A percentile compares a stretch with the other conserved stretches of the same genome.
Evolutionary conservation across 2,888 invertebrate genomes (phyloP).

Genomic region (Caenorhabditis afra): DNA sequence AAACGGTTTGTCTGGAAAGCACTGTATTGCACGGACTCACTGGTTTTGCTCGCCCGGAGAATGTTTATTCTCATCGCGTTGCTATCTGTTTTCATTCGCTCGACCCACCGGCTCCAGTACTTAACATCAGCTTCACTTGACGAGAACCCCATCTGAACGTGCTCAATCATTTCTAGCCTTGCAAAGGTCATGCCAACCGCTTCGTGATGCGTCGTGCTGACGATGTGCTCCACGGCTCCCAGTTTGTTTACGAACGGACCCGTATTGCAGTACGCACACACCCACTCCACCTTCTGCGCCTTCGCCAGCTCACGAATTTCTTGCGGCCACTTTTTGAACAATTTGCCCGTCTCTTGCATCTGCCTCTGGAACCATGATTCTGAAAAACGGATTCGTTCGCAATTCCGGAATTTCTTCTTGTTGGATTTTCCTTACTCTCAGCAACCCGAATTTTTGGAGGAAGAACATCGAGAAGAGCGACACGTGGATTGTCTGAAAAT

Average conservation of each 20-base stretch:
- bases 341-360: too few species aligned
- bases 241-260: neutral
- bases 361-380: too few species aligned
- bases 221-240: too few species aligned
- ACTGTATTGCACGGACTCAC: neutral
- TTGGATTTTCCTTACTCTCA: neutral
- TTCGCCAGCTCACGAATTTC: neutral
- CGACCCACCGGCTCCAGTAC: conserved; percentile 12
- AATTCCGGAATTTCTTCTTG: too few species aligned
- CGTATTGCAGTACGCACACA: conserved; percentile 7
- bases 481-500: neutral
- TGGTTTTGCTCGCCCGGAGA: neutral
- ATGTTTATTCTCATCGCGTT: neutral
- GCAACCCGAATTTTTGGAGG: neutral
- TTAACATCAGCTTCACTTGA: neutral
- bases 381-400: too few species aligned
- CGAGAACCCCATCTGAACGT: too few species aligned
- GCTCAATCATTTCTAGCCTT: too few species aligned
- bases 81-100: neutral
- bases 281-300: neutral
- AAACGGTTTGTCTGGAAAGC: neutral
- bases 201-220: too few species aligned
- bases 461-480: neutral
- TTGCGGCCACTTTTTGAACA: neutral
- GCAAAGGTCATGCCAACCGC: too few species aligned